These are phyloP conservation scores for Coccyzus lansbergi DNA, from an alignment of 2,797 vertebrate species.

Conservation along the genomic window DNA sequence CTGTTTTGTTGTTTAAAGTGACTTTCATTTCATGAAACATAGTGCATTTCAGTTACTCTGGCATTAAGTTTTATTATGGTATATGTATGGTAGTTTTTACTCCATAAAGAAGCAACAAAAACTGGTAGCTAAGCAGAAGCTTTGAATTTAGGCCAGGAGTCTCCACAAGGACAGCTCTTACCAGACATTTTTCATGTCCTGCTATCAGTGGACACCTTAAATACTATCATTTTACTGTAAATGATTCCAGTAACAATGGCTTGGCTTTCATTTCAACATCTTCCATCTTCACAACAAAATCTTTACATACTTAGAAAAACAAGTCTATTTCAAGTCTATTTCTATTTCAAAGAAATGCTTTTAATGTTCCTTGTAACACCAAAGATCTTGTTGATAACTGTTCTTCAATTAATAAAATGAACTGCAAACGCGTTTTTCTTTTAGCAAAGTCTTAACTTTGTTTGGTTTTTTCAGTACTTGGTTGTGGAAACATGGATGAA, in stretches of 20 bases:
- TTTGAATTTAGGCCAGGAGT: background rate
- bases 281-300: background rate
- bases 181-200: background rate
- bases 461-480: background rate
- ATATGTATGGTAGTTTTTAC: background rate
- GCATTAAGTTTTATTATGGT: background rate
- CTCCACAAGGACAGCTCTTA: background rate
- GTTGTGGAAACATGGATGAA: constrained; percentile 28
- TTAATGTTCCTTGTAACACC: background rate
- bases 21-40: background rate
- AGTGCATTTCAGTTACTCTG: background rate
- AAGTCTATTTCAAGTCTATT: background rate
- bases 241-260: background rate
- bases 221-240: background rate
- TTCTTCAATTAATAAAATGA: constrained; percentile 37
- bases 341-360: background rate
- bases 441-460: background rate
- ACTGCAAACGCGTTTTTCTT: background rate
- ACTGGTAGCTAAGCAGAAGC: background rate
- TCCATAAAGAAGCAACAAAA: background rate
- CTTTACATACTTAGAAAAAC: background rate
- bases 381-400: background rate
- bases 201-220: background rate
- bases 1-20: background rate
- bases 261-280: background rate